These are phyloP conservation scores for Chelonus insularis DNA, from an alignment of 1,140 invertebrate genomes.

Conservation along the genomic window DNA sequence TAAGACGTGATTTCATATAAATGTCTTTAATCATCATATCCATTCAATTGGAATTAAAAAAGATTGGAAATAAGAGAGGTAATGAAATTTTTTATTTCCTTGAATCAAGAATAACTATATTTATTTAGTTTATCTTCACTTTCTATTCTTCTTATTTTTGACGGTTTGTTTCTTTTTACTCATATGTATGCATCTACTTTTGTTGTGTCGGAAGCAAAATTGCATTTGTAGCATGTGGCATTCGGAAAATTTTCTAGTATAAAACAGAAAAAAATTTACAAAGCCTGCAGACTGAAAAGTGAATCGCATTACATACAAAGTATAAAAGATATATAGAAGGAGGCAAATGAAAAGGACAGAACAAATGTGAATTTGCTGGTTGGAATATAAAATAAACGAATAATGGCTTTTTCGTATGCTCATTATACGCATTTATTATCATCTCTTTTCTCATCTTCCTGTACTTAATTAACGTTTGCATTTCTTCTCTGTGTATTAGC, in stretches of 20 bases:
- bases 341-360: not conserved
- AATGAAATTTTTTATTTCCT: no score
- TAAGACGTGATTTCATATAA: not conserved
- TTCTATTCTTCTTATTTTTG: no score
- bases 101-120: no score
- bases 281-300: not conserved
- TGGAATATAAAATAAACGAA: not conserved
- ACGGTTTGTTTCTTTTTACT: no score
- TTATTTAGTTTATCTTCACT: no score
- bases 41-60: no score
- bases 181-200: no score
- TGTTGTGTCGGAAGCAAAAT: not conserved
- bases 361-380: not conserved
- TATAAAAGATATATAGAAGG: not conserved
- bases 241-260: not conserved
- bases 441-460: not conserved
- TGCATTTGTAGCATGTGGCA: not conserved
- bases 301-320: not conserved
- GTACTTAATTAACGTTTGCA: not conserved
- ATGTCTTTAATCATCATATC: constrained; percentile 1
- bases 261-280: not conserved
- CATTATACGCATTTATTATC: not conserved
- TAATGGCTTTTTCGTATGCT: not conserved
- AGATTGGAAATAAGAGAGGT: no score
- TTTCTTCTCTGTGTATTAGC: no score